Evolutionary conservation across 2,113 vertebrate species (phyloP), one percentile per base, ranked within the genome.

Genomic region (Mesoclemmys tuberculata): DNA sequence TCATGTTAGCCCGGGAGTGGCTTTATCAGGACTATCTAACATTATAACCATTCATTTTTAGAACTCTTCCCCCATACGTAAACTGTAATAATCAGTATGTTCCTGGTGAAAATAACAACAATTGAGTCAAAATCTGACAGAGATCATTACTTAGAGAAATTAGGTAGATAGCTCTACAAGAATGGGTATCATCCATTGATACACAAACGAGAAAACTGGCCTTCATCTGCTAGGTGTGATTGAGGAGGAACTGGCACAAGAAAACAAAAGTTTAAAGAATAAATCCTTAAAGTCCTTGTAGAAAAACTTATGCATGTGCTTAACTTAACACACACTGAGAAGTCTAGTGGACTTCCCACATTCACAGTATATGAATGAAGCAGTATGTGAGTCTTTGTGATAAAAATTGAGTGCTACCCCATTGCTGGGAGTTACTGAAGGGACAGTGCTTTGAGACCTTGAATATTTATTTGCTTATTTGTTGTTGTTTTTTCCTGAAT

Each of bases 1-100:
- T 48, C 58, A 46, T 0, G 0, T 75, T 61, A 84, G 41, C 3
- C 5, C 6, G 75, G 74, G 22, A 56, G 24, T 3, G 5, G 10
- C n/a, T 80, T 84, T 56, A 35, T 81, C 35, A 44, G 48, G 35
- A 54, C 74, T 84, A 46, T 1, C 0, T 56, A 56, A 87, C 61
- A 78, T 19, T 54, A 68, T 87, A 88, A 14, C 5, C 9, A 5
- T 52, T 8, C 14, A 8, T 51, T 68, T 85, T 83, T 82, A 44
- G 31, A 90, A 9, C 8, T 19, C n/a, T 26, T 85, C 78, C 83
- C 71, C 10, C 10, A 64, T 64, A 10, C 87, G 10, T 71, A 84
- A 56, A 27, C 54, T 91, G 5, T 29, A 89, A 31, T 51, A 75
- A 48, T n/a, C n/a, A 24, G 10, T 78, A n/a, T 61, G 13, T 81